phyloP scores from a whole-genome alignment of 1,140 invertebrate genomes.

The Bursaphelenchus mucronatus region DNA sequence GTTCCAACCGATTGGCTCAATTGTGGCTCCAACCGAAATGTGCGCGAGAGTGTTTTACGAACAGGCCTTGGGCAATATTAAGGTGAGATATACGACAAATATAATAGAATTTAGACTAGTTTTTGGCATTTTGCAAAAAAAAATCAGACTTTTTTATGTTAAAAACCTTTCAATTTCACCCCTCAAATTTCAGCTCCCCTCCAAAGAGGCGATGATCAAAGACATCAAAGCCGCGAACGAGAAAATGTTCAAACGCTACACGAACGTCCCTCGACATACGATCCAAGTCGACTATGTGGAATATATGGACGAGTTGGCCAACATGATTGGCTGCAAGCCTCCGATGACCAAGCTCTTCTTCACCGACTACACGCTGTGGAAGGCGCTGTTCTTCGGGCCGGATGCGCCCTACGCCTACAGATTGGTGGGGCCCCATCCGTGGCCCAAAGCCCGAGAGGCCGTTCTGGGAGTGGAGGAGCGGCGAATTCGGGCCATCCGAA shows the following conservation, averaged over 20 bases:
- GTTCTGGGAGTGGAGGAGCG: slow-evolving; percentile 11
- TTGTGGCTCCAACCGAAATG: slow-evolving; percentile 48
- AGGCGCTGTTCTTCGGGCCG: slow-evolving; percentile 59
- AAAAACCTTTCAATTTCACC: slow-evolving; percentile 21
- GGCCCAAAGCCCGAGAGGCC: slow-evolving; percentile 61
- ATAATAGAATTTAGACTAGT: too few relatives aligned
- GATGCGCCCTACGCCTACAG: slow-evolving; percentile 64
- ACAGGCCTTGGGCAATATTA: background rate
- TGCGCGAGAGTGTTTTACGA: slow-evolving; percentile 46
- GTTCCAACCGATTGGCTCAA: slow-evolving; percentile 43
- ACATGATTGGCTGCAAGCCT: slow-evolving; percentile 60
- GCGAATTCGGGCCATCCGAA: slow-evolving; percentile 10
- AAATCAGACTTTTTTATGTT: too few relatives aligned
- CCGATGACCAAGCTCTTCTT: slow-evolving; percentile 46
- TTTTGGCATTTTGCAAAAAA: too few relatives aligned
- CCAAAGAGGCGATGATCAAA: slow-evolving; percentile 1
- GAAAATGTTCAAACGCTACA: slow-evolving; percentile 36
- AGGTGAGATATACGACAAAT: too few relatives aligned
- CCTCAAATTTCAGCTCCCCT: slow-evolving; percentile 25
- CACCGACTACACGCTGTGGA: slow-evolving; percentile 10
- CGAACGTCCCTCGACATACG: slow-evolving; percentile 40
- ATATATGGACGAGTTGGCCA: slow-evolving; percentile 63
- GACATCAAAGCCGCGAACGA: slow-evolving; percentile 26
- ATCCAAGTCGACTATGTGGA: slow-evolving; percentile 59
- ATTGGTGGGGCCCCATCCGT: slow-evolving; percentile 62